These are phyloP conservation scores for Hydrocynus forskahlii DNA, from an alignment of 2,797 vertebrate species.

Conservation along the genomic window DNA sequence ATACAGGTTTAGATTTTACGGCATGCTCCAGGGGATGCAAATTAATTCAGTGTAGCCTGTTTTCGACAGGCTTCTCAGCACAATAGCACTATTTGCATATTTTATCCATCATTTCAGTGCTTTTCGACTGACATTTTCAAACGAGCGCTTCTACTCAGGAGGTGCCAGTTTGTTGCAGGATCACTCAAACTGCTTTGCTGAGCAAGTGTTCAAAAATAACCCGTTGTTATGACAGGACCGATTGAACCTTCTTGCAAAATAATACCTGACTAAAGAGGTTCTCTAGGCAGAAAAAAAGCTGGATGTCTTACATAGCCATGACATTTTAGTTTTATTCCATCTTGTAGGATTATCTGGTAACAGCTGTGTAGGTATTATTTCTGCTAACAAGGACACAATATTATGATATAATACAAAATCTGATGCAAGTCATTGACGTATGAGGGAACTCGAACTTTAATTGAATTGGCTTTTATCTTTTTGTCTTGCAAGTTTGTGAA, in stretches of 20 bases:
- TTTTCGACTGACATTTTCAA: background rate
- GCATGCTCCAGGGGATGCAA: background rate
- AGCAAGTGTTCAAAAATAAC: slow-evolving; percentile 38
- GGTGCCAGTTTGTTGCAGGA: slow-evolving; percentile 28
- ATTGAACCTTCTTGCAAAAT: slow-evolving; percentile 7
- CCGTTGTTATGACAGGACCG: slow-evolving; percentile 20
- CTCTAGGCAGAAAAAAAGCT: slow-evolving; percentile 9
- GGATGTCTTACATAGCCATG: background rate
- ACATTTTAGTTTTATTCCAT: slow-evolving; percentile 14
- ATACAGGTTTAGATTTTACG: slow-evolving; percentile 15
- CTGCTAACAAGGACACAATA: too few relatives aligned
- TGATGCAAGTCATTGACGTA: too few relatives aligned
- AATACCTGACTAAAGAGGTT: slow-evolving; percentile 18
- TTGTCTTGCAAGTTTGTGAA: background rate
- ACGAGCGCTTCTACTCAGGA: slow-evolving; percentile 3
- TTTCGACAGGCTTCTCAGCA: slow-evolving; percentile 4
- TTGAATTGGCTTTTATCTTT: background rate
- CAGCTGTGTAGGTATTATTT: background rate
- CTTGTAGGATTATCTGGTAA: slow-evolving; percentile 24
- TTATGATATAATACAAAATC: too few relatives aligned
- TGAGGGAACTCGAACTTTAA: too few relatives aligned
- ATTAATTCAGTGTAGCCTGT: slow-evolving; percentile 11
- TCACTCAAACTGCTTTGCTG: slow-evolving; percentile 40
- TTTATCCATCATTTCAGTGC: background rate
- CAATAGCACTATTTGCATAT: slow-evolving; percentile 18